Evolutionary conservation across 2,797 vertebrate species (phyloP), one percentile per base, ranked within the genome.

Genomic region (Microctenopoma stevenorrisi): DNA sequence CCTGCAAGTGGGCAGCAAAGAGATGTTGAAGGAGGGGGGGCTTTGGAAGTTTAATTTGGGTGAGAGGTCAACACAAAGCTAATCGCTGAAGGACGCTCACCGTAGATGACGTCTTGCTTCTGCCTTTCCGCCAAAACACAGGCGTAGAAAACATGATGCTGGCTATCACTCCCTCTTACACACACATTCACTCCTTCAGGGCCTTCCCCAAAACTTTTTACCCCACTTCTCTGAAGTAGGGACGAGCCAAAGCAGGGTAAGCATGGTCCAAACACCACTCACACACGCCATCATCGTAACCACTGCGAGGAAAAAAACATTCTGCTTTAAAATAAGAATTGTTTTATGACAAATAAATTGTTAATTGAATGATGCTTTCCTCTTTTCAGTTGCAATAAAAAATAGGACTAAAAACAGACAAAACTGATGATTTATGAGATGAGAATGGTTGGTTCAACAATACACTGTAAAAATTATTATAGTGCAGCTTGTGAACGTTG

Each of bases 21-120:
- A 82, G 86, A 88, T 68, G 68, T 4, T 72, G 69, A 87, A 81
- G 82, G 68, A 82, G 61, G 86, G 77, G 81, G 89, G 72, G 77
- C 81, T 76, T 79, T 82, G 66, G 82, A 87, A 86, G 86, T 90
- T 92, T 92, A 85, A 93, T 94, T 91, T 94, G 83, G 92, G 92
- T 92, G 90, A 93, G 91, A 93, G 92, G 92, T 92, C 91, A 92
- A 76, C 51, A 18, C 55, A 15, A 77, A 88, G 88, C 86, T 85
- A 88, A 84, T 6, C 83, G 81, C 68, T 74, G 72, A 78, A 79
- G 75, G 82, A 78, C 55, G 40, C 69, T 43, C 81, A 50, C 46
- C 13, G 18, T 72, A 66, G 64, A 63, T 68, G 83, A 84, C 83
- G 77, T 51, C 56, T 82, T 79, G 22, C 65, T 71, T 14, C 79